Base-by-base conservation (phyloP, 2,113 vertebrate species). In the Strix aluco region DNA sequence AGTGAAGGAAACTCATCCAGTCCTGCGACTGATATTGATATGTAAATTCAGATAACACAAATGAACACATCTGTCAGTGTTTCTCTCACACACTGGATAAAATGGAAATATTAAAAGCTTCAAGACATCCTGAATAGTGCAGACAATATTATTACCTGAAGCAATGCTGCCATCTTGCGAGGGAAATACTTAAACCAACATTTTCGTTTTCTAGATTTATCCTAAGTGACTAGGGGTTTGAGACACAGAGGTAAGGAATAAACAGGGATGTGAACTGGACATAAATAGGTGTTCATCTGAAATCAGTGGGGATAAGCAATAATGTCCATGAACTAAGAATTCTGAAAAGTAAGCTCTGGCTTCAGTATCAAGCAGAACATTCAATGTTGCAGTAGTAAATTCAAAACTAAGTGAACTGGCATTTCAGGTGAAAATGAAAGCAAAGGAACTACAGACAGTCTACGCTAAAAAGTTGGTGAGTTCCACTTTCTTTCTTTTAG, bases 81-180 rank as follows among this genome's bases (percentile, higher is more conserved):
- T 89, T 66, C 66, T 91, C 32, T 71, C 62, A 29, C 32, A 29
- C 3, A 16, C n/a, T 26, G 40, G 51, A 55, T 54, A 63, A 92
- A 87, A 66, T 6, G 12, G 30, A 57, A 94, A 51, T 22, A 52
- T 3, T 62, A 46, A 23, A 42, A 49, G 8, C 27, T 23, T 27
- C 15, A 73, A 57, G 46, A 27, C 20, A 51, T n/a, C 51, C 44
- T 20, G 55, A 30, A 47, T 7, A 5, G 8, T 3, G 27, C 44
- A 54, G 44, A 20, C 14, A 47, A 22, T 74, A 75, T 54, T 46
- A 62, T 92, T 92, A 40, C 66, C 81, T 92, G 94, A 86, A 92
- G 49, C 81, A 88, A 83, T 91, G 92, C 86, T 96, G 97, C 97
- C 97, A 97, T 85, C 98, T 96, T 83, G 95, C 27, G 98, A 92